Evolutionary conservation across 2,113 vertebrate species (phyloP).

Genomic region (Camelus bactrianus): DNA sequence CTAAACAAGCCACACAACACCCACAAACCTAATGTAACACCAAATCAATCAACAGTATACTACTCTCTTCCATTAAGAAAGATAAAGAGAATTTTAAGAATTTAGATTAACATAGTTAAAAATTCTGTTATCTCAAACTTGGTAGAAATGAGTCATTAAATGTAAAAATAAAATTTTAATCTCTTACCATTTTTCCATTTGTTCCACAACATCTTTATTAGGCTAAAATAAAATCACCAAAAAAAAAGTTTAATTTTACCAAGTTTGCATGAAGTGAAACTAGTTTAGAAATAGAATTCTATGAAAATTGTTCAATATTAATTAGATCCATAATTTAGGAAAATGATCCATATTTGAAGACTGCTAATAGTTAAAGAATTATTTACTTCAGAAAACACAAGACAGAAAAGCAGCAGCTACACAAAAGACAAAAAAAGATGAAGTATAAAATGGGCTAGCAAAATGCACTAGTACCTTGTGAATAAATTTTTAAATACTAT

Average conservation of each 20-base stretch:
- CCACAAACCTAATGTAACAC: neutral
- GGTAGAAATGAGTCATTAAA: slow-evolving; percentile 12
- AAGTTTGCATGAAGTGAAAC: slow-evolving; percentile 47
- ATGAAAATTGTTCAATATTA: slow-evolving; percentile 59
- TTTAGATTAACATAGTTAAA: slow-evolving; percentile 33
- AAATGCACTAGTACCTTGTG: neutral
- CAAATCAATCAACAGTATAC: neutral
- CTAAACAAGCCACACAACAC: neutral
- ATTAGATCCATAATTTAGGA: slow-evolving; percentile 43
- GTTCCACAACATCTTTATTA: slow-evolving; percentile 88
- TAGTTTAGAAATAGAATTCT: slow-evolving; percentile 37
- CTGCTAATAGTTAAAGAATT: slow-evolving; percentile 16
- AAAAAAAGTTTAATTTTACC: slow-evolving; percentile 52
- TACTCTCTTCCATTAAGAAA: neutral
- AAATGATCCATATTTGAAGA: slow-evolving; percentile 13
- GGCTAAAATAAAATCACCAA: slow-evolving; percentile 79
- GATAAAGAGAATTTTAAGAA: slow-evolving; percentile 15
- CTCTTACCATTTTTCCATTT: slow-evolving; percentile 90
- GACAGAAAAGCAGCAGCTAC: neutral
- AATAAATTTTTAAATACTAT: slow-evolving; percentile 14
- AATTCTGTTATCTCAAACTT: slow-evolving; percentile 48
- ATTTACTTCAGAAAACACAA: slow-evolving; percentile 36
- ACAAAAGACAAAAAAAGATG: slow-evolving; percentile 20
- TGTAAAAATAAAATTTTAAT: neutral
- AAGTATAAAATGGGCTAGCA: neutral